Percentiles rank a stretch among this genome's conserved stretches.
phyloP scores from a whole-genome alignment of 2,113 vertebrate species.

The Pongo pygmaeus region DNA sequence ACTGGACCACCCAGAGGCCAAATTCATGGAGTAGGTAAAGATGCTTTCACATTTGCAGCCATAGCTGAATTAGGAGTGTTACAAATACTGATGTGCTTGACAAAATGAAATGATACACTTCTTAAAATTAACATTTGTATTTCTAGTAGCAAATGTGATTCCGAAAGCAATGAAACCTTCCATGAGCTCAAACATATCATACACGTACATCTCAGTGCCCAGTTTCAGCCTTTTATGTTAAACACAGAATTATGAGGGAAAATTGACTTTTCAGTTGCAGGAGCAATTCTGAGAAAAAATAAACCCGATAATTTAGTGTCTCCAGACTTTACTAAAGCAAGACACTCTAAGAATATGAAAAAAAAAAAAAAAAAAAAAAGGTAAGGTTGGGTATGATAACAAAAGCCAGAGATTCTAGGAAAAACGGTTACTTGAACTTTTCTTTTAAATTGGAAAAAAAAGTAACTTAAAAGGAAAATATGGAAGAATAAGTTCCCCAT shows the following conservation, averaged over 20 bases:
- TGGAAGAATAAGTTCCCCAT: not conserved
- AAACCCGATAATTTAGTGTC: slow-evolving; percentile 58
- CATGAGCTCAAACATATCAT: not conserved
- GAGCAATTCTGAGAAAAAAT: slow-evolving; percentile 69
- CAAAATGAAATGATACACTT: not conserved
- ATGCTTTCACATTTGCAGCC: fast-evolving
- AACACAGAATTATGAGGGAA: not conserved
- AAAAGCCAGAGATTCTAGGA: slow-evolving; percentile 56
- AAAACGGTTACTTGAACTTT: slow-evolving; percentile 55
- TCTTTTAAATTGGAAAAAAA: slow-evolving; percentile 1
- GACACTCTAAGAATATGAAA: not conserved
- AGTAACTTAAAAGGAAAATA: not conserved
- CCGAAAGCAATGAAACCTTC: not conserved
- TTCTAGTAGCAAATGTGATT: not conserved
- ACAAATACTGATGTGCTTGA: not conserved
- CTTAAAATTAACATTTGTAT: not conserved
- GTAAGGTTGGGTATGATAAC: slow-evolving; percentile 51
- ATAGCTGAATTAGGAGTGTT: not conserved
- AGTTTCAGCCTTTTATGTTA: not conserved
- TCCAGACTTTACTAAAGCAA: slow-evolving; percentile 45
- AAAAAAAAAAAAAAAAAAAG: slow-evolving; percentile 39
- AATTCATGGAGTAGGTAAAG: not conserved
- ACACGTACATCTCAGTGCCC: not conserved
- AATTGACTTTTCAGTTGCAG: slow-evolving; percentile 21
- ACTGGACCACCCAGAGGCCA: no score